Base-by-base conservation (phyloP, 2,113 vertebrate species). In the Psammodynastes pulverulentus region DNA sequence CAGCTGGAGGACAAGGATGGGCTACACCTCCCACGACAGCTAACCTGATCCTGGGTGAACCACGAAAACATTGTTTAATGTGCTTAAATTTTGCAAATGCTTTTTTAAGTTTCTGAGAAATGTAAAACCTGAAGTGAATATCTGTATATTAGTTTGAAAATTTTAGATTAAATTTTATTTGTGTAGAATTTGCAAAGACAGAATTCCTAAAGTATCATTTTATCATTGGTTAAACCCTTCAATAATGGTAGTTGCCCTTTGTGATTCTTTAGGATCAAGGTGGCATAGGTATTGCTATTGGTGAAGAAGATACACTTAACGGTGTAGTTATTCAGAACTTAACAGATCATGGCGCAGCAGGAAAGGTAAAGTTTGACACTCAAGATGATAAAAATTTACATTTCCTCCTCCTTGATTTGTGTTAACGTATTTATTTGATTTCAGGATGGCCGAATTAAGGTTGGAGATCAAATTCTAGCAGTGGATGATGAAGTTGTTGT, bases 401-500 rank as follows among this genome's bases (percentile, higher is more conserved):
- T 26, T 21, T 84, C 9, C 34, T 17, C 7, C 51, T 39, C 34
- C 12, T 24, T 9, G 39, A 21, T n/a, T 23, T 9, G 52, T 12
- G 19, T 91, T 87, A 23, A 4, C 46, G 0, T 56, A 87, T 93
- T 84, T 15, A 86, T 0, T 51, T 95, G 94, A 45, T 93, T 93
- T 96, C 29, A 99, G 99, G 98, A 98, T 95, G 98, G 97, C 53
- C 97, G 96, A 90, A 97, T 98, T 93, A 98, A 97, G 95, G 96
- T 98, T 90, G 99, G 98, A 92, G 98, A 99, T 96, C 97, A 95
- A 85, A 98, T 99, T 92, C 95, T 98, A 89, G 97, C 98, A 86
- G 97, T 99, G 90, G 98, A 99, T 94, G 98, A 98, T 94, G 98
- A 99, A 97, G 96, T 97, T 53, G 98, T 98, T 95, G 94, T 97